Conservation (phyloP, 2,797 vertebrate species). For the Chrysocyon brachyurus region DNA sequence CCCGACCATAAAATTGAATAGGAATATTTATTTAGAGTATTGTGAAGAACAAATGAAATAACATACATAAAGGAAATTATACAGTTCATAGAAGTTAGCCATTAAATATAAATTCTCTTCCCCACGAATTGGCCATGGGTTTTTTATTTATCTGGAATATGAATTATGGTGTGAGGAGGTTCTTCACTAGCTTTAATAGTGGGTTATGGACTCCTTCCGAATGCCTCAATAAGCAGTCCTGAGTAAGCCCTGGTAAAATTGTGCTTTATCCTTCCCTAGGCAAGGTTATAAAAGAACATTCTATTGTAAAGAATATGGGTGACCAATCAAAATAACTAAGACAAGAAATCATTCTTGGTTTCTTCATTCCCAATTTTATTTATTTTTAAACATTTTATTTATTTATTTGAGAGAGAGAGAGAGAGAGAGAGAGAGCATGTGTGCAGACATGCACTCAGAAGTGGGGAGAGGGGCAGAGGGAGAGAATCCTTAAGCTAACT, state of each 20-base stretch:
- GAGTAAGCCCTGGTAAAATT: not conserved
- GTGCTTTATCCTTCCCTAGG: not conserved
- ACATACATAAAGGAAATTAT: not conserved
- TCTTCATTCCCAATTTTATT: not conserved
- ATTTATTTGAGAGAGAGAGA: not conserved
- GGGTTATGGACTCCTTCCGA: not conserved
- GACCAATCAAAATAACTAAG: not conserved
- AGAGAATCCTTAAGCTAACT: not conserved
- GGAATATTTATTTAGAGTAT: not conserved
- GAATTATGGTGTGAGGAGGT: not conserved
- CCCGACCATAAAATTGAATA: not conserved
- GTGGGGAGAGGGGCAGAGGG: not conserved
- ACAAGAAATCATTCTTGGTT: not conserved
- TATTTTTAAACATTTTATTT: not conserved
- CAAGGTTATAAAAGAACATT: not conserved
- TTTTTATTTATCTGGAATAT: not conserved
- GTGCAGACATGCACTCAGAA: not conserved
- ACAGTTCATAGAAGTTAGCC: not conserved
- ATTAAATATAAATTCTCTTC: not conserved
- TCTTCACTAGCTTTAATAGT: not conserved
- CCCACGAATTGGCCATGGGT: not conserved
- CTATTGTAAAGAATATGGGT: not conserved
- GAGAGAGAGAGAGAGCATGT: not conserved
- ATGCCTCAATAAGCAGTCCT: not conserved
- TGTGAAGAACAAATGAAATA: not conserved